Percentiles rank a stretch among this genome's conserved stretches.
Conservation (phyloP, 2,797 vertebrate species). For the Bradypus variegatus region DNA sequence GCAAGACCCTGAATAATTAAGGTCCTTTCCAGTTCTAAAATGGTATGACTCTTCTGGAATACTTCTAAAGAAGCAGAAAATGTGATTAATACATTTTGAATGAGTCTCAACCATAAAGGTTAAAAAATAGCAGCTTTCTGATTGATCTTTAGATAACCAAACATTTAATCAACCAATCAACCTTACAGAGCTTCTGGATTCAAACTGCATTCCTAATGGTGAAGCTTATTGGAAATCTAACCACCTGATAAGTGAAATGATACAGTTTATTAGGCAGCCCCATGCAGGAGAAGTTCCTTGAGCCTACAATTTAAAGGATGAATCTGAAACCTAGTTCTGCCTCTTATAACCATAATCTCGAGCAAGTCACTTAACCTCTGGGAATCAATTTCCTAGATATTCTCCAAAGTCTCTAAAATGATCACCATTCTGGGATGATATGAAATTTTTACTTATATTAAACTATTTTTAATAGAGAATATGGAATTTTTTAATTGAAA, state of each 20-base stretch:
- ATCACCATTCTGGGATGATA: neutral
- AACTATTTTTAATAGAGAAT: constrained; percentile 16
- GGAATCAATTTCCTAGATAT: neutral
- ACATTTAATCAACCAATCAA: constrained; percentile 47
- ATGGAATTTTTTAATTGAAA: neutral
- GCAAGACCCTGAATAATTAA: constrained; percentile 36
- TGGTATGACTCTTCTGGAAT: constrained; percentile 29
- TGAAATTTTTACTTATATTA: neutral
- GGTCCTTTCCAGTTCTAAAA: constrained; percentile 16
- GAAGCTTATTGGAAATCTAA: constrained; percentile 39
- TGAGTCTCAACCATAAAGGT: constrained; percentile 44
- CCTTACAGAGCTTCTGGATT: constrained; percentile 35
- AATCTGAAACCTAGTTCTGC: neutral
- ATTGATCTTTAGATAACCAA: constrained; percentile 50
- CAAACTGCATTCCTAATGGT: constrained; percentile 12
- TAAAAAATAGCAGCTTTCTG: constrained; percentile 46
- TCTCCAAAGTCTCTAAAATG: constrained; percentile 13
- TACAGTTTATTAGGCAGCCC: neutral
- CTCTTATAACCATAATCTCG: neutral
- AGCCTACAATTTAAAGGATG: constrained; percentile 22
- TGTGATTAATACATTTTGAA: constrained; percentile 34
- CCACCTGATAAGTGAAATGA: constrained; percentile 31
- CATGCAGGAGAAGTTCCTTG: neutral
- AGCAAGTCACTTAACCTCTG: constrained; percentile 47
- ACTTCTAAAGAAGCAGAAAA: constrained; percentile 39